Conservation (phyloP, 2,888 invertebrate species). For the Hirtodrosophila confusa region DNA sequence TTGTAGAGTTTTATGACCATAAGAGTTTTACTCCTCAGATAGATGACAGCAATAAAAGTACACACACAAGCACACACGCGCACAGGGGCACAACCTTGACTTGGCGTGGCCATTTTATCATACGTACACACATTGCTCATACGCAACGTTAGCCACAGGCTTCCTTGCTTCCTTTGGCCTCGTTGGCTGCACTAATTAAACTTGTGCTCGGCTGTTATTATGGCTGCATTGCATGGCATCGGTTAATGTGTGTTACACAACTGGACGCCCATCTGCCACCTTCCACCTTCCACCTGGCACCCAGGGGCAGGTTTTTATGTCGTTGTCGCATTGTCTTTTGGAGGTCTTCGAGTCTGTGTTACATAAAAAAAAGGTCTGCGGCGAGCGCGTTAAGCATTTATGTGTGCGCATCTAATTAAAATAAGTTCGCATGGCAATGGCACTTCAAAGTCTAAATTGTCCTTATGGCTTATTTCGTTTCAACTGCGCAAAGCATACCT, state of each 20-base stretch:
- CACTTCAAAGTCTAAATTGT: slow-evolving; percentile 79
- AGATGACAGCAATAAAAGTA: slow-evolving; percentile 75
- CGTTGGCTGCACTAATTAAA: slow-evolving; percentile 75
- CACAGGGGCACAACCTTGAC: slow-evolving; percentile 53
- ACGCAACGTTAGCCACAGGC: slow-evolving; percentile 74
- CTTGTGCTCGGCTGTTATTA: slow-evolving; percentile 74
- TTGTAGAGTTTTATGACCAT: slow-evolving; percentile 76
- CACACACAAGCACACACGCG: slow-evolving; percentile 24
- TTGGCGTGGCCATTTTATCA: slow-evolving; percentile 73
- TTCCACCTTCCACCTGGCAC: slow-evolving; percentile 1
- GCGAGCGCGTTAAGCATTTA: slow-evolving; percentile 72
- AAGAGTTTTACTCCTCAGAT: slow-evolving; percentile 76
- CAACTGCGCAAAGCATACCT: slow-evolving; percentile 39
- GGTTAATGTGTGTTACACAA: slow-evolving; percentile 76
- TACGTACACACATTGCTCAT: slow-evolving; percentile 76
- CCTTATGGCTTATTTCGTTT: slow-evolving; percentile 76
- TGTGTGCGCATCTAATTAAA: slow-evolving; percentile 77
- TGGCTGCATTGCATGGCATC: slow-evolving; percentile 79
- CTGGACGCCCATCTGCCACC: slow-evolving; percentile 18
- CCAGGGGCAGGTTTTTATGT: slow-evolving; percentile 64
- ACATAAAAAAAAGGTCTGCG: slow-evolving; percentile 56
- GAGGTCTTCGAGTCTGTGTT: slow-evolving; percentile 36
- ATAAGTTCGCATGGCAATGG: slow-evolving; percentile 78
- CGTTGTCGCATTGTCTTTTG: slow-evolving; percentile 64
- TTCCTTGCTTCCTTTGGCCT: slow-evolving; percentile 54